Evolutionary conservation across 2,888 invertebrate species (phyloP).

Genomic region (Hyposoter dolosus): DNA sequence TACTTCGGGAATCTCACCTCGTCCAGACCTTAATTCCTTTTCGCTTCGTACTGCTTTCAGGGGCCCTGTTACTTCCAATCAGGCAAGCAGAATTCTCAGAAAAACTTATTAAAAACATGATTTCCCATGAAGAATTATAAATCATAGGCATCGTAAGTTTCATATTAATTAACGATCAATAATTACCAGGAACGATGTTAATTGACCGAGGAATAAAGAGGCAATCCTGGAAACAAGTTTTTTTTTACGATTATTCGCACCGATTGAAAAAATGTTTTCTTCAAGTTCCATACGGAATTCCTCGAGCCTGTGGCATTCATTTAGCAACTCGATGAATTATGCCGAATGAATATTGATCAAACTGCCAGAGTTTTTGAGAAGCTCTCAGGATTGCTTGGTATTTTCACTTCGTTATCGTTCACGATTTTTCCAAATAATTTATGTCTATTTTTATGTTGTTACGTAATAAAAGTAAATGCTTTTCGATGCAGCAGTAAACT

Average conservation of each 20-base stretch:
- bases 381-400: neutral
- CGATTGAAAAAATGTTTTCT: neutral
- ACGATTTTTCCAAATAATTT: constrained; percentile 33
- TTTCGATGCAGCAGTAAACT: constrained; percentile 23
- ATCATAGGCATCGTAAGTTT: neutral
- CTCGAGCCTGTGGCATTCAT: neutral
- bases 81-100: neutral
- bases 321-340: neutral
- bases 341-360: neutral
- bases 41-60: neutral
- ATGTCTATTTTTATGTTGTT: constrained; percentile 22
- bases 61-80: neutral
- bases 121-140: constrained; percentile 1
- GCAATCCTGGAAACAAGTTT: neutral
- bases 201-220: neutral
- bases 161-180: neutral
- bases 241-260: neutral
- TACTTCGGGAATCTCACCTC: constrained; percentile 47
- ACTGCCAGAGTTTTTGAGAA: neutral
- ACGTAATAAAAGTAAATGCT: constrained; percentile 40
- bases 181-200: neutral
- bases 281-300: neutral
- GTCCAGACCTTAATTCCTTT: constrained; percentile 11
- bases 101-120: neutral
- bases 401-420: constrained; percentile 1